Evolutionary conservation across 2,888 invertebrate species (phyloP).

Genomic region (Acanthococcus lagerstroemiae): DNA sequence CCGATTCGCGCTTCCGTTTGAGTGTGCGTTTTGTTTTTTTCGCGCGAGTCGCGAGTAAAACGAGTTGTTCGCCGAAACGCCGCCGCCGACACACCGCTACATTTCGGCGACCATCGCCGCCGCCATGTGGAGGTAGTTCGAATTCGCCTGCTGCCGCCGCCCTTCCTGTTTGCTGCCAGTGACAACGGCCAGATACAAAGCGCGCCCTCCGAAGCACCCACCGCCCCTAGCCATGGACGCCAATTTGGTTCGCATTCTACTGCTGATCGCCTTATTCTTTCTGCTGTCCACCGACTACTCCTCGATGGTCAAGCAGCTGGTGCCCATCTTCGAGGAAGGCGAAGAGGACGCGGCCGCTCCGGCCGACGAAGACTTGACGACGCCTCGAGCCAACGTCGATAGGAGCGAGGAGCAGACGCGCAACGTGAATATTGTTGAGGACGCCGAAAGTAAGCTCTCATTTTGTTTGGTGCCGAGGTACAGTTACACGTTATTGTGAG

Average conservation of each 20-base stretch:
- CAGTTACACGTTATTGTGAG: too few relatives aligned
- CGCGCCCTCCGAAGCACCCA: too few relatives aligned
- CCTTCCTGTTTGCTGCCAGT: not conserved
- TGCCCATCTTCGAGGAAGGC: conserved; percentile 42
- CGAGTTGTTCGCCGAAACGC: not conserved
- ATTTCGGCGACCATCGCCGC: not conserved
- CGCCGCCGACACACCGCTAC: too few relatives aligned
- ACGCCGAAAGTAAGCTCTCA: not conserved
- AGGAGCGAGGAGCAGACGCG: not conserved
- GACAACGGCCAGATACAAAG: not conserved
- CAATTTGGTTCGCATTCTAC: conserved; percentile 44
- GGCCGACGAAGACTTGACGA: conserved; percentile 37
- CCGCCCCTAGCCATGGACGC: conserved; percentile 37
- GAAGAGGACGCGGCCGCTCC: conserved; percentile 39
- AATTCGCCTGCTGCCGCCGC: not conserved
- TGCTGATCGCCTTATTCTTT: conserved; percentile 48
- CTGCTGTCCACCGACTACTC: conserved; percentile 49
- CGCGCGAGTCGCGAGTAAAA: not conserved
- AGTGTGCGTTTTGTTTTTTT: conserved; percentile 4
- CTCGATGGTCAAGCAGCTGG: conserved; percentile 44
- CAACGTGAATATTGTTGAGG: not conserved
- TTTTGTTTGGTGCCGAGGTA: too few relatives aligned
- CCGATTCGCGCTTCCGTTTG: not conserved
- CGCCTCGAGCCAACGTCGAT: conserved; percentile 40
- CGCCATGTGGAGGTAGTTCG: not conserved